phyloP scores from a whole-genome alignment of 2,888 invertebrate genomes.

The Leptothorax acervorum region DNA sequence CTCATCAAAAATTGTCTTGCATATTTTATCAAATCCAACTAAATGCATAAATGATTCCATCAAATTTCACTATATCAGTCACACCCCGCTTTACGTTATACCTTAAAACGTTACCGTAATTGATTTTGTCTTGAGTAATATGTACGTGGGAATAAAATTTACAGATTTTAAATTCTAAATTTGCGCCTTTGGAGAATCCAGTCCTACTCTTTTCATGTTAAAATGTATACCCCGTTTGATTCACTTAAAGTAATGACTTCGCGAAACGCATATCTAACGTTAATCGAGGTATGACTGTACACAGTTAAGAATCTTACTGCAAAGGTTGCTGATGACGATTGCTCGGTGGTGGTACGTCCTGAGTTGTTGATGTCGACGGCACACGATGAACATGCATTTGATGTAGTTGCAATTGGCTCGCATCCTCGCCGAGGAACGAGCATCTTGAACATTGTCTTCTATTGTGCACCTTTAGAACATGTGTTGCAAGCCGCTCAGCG shows the following conservation, averaged over 20 bases:
- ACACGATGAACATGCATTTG: constrained; percentile 86
- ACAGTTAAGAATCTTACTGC: constrained; percentile 71
- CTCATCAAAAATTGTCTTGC: background rate
- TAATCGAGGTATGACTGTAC: background rate
- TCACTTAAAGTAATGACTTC: background rate
- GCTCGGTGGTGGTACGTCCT: constrained; percentile 62
- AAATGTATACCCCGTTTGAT: no score
- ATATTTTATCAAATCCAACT: background rate
- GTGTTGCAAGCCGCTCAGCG: constrained; percentile 95
- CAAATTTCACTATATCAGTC: background rate
- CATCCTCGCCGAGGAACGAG: constrained; percentile 94
- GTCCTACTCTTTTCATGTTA: background rate
- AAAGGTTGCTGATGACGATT: constrained; percentile 75
- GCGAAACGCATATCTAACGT: background rate
- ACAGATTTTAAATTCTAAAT: no score
- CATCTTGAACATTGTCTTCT: constrained; percentile 96
- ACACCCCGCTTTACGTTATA: background rate
- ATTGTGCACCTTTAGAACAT: constrained; percentile 96
- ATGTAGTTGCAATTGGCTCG: constrained; percentile 92
- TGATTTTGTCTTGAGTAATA: background rate
- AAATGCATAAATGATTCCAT: background rate
- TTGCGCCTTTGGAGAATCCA: no score
- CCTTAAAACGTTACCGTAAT: background rate
- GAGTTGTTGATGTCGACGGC: constrained; percentile 70
- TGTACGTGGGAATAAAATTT: background rate